Evolutionary conservation across 2,797 vertebrate genomes (phyloP), one percentile per base, ranked within the genome.

Genomic region (Sylvia borin): DNA sequence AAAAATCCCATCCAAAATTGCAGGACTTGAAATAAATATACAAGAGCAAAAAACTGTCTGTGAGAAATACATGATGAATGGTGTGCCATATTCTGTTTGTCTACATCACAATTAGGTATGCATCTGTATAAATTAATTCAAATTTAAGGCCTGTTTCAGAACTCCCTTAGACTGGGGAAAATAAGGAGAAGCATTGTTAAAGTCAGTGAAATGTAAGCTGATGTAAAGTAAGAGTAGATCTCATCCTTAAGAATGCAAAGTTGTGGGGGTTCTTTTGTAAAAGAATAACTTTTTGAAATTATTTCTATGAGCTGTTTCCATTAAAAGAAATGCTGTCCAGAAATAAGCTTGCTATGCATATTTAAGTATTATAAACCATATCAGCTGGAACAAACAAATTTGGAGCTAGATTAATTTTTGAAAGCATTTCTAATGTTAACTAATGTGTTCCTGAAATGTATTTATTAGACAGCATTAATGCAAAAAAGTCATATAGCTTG

Each of bases 341-440:
- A 93, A 85, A 48, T 11, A 83, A 71, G 22, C 18, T 84, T 43
- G 25, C 24, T 77, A 26, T 73, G 60, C 25, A 18, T 90, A 36
- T 57, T 72, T 62, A 86, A 68, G 24, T 81, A 74, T 80, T 93
- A 90, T 70, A 85, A 93, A 95, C n/a, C 36, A 85, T 48, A 92
- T 71, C 36, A 92, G 32, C 34, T 93, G 72, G 50, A 95, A 93
- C 77, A 80, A 87, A 70, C 17, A 94, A 91, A 93, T 95, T 80
- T 94, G 72, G 62, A 73, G 54, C 38, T 79, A 95, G 85, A 95
- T 96, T 95, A 94, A 92, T 90, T 94, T 97, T 95, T 96, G 43
- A 72, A 94, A 85, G 55, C 71, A 72, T 93, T 62, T 65, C 45
- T 91, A 91, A 85, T 88, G 21, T 85, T 96, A 94, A 93, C 19